These are phyloP conservation scores for Taurulus bubalis DNA, from an alignment of 2,113 vertebrate species.

Conservation along the genomic window DNA sequence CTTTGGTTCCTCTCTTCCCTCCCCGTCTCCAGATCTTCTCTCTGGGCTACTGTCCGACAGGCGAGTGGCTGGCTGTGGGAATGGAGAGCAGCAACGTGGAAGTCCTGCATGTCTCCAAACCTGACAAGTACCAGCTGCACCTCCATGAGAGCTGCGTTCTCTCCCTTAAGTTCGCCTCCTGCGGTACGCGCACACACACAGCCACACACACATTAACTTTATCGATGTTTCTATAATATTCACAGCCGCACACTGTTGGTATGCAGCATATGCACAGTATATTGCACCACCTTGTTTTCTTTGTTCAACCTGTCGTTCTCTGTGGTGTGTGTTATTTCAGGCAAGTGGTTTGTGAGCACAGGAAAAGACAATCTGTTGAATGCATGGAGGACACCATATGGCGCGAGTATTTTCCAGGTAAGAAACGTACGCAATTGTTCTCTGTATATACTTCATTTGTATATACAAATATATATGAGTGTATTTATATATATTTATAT, in stretches of 20 bases:
- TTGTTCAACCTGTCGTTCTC: slow-evolving; percentile 2
- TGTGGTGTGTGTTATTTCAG: slow-evolving; percentile 70
- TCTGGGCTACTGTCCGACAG: slow-evolving; percentile 84
- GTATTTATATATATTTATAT: no score
- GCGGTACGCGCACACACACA: slow-evolving; percentile 69
- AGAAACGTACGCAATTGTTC: slow-evolving; percentile 1
- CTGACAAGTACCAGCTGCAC: slow-evolving; percentile 83
- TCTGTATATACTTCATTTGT: background rate
- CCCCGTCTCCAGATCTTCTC: slow-evolving; percentile 78
- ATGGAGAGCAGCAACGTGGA: slow-evolving; percentile 89
- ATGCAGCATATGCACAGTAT: background rate
- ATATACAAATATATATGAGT: background rate
- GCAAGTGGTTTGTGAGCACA: slow-evolving; percentile 92
- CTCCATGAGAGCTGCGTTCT: slow-evolving; percentile 83
- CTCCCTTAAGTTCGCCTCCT: slow-evolving; percentile 86
- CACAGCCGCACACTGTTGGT: background rate
- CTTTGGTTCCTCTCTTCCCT: background rate
- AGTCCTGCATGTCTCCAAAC: slow-evolving; percentile 83
- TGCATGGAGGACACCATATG: slow-evolving; percentile 85
- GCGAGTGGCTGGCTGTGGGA: slow-evolving; percentile 87
- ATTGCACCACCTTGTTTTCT: background rate
- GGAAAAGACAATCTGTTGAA: slow-evolving; percentile 89
- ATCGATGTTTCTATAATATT: background rate
- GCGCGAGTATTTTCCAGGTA: slow-evolving; percentile 90
- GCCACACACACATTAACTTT: background rate